Evolutionary conservation across 2,797 vertebrate genomes (phyloP), one percentile per base, ranked within the genome.

Genomic region (Sebastes steindachneri): DNA sequence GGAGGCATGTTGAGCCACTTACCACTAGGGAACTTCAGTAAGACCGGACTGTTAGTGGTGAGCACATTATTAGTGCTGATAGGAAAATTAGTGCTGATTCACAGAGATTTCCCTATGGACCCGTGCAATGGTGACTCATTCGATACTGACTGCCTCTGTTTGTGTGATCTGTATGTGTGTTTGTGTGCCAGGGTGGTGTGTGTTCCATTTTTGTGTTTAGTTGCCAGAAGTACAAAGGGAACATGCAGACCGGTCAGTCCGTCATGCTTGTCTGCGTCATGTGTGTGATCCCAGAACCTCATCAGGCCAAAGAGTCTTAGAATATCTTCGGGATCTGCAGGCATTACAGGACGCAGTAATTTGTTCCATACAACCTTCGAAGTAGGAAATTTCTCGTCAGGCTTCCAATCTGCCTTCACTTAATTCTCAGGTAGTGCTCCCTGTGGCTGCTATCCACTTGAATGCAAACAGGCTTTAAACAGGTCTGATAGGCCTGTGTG

Each of bases 1-100:
- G 88, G 84, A 87, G 91, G 88, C 95, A 95, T 94, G 94, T 93
- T 96, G 95, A 95, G 93, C 86, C 95, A 95, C 91, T 96, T 96
- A 95, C 80, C 82, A 88, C 80, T 37, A 54, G 88, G 88, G 91
- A 90, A 90, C 89, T 91, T 92, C 91, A 93, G 86, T 88, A 84
- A 90, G 79, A 84, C 68, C 55, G 23, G 79, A 80, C 87, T 81
- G 73, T 87, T 89, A 82, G 90, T 83, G 83, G 83, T 79, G 80
- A 93, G 77, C 84, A 88, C 83, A 74, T 90, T 93, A 92, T 91
- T 93, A 89, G 81, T 37, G 68, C 86, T 91, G 89, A 94, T 94
- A 89, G 88, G 94, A 93, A 93, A 95, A 95, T 94, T 87, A 93
- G 85, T 80, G 80, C 93, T 90, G 93, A 94, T 93, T 94, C 92